Evolutionary conservation across 1,140 invertebrate species (phyloP).

Genomic region (Aricia agestis): DNA sequence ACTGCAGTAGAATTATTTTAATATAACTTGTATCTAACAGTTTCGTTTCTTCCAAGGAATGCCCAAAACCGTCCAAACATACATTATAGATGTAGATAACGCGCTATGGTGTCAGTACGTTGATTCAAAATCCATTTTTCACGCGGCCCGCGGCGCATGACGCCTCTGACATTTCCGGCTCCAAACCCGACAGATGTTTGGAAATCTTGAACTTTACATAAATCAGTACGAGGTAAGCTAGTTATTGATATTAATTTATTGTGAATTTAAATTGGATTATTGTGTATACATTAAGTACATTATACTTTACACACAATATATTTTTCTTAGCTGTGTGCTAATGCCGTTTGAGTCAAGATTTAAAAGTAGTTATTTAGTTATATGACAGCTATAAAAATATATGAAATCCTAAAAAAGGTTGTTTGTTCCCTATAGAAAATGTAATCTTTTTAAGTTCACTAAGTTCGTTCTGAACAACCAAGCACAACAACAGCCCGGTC

Average conservation of each 20-base stretch:
- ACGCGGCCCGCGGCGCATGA: conserved; percentile 32
- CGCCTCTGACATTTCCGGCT: conserved; percentile 60
- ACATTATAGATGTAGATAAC: conserved; percentile 12
- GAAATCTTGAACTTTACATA: conserved; percentile 17
- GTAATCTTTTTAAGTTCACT: too few species aligned
- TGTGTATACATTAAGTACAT: not conserved
- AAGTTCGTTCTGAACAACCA: not conserved
- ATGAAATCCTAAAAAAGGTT: too few species aligned
- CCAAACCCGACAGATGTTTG: conserved; percentile 35
- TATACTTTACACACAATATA: too few species aligned
- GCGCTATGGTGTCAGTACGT: not conserved
- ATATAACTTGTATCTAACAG: not conserved
- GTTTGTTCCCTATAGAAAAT: too few species aligned
- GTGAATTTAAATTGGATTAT: conserved; percentile 5
- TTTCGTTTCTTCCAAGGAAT: not conserved
- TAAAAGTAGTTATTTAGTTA: too few species aligned
- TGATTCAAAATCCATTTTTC: conserved; percentile 7
- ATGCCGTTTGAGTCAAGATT: too few species aligned
- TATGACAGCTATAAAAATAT: too few species aligned
- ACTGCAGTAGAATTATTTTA: not conserved
- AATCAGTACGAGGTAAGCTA: conserved; percentile 18
- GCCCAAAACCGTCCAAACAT: not conserved
- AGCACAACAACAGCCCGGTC: not conserved
- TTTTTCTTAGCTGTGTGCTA: too few species aligned
- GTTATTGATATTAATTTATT: not conserved